Base-by-base conservation (phyloP, 2,797 vertebrate species). In the Kryptolebias ocellatus region DNA sequence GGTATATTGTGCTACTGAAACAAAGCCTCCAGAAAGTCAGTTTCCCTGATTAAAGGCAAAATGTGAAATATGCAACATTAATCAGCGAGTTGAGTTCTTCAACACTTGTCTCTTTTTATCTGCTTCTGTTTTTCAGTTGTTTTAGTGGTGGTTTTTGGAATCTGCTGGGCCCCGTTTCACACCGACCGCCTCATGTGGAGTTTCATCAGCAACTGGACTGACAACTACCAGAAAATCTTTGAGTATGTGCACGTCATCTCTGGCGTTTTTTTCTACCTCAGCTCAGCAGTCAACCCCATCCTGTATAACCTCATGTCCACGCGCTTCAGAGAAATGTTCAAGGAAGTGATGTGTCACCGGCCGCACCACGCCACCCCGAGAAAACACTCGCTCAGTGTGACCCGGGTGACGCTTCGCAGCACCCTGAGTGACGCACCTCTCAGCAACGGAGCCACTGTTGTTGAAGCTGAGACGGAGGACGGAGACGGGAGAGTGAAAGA, bases 111-210 rank as follows among this genome's bases (percentile, higher is more conserved):
- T 27, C 4, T 29, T 29, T 71, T 2, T 66, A 34, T 81, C 20
- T 65, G 2, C 10, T 28, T 0, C 0, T 74, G 27, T 68, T 53
- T 74, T 73, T 62, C 91, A 98, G 97, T 96, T 0, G 92, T 95
- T 39, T 90, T 98, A 80, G 97, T 99, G 66, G 92, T 98, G 76
- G 95, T 98, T 53, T 98, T 98, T 0, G 95, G 93, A 37, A 93
- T 98, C 90, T 98, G 97, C 88, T 99, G 97, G 98, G 97, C 97
- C 7, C 97, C 96, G 0, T 98, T 98, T 85, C 96, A 98, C 79
- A 93, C 91, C 0, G 97, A 98, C 70, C 95, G 96, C 10, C 94
- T 99, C 1, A 94, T 98, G 94, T 98, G 97, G 98, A 97, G 96
- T 80, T 96, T 95, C 14, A 79, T 97, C 81, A 90, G 83, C 11